These are phyloP conservation scores for Perca schrenkii DNA, from an alignment of 2,113 vertebrate species.

Conservation along the genomic window DNA sequence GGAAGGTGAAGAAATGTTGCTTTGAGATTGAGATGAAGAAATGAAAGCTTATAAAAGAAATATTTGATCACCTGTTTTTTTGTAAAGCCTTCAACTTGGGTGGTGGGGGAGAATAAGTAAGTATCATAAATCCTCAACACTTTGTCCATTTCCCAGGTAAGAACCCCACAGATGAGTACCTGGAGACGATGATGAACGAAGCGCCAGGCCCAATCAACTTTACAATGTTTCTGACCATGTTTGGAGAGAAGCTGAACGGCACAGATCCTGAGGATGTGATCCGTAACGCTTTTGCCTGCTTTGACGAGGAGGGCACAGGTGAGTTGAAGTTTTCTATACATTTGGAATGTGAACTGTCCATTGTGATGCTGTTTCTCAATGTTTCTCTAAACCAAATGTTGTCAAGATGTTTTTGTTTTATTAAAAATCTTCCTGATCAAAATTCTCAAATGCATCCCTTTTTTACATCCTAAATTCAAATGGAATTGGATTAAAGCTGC, in stretches of 20 bases:
- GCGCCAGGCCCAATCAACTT: slow-evolving; percentile 96
- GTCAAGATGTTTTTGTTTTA: neutral
- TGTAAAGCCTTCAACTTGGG: neutral
- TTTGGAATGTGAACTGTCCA: no score
- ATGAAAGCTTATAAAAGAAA: neutral
- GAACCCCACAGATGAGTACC: slow-evolving; percentile 93
- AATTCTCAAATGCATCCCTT: neutral
- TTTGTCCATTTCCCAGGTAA: slow-evolving; percentile 84
- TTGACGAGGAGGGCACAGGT: slow-evolving; percentile 95
- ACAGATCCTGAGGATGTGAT: slow-evolving; percentile 92
- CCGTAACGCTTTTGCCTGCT: slow-evolving; percentile 95
- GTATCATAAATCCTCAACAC: neutral
- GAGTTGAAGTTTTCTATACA: neutral
- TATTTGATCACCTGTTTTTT: neutral
- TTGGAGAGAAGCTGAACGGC: slow-evolving; percentile 92
- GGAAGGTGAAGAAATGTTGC: neutral
- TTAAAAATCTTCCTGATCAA: neutral
- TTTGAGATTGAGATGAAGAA: neutral
- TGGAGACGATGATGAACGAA: slow-evolving; percentile 96
- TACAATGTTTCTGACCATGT: slow-evolving; percentile 98
- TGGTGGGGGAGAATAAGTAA: neutral
- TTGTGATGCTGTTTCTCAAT: neutral
- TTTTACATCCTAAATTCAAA: neutral
- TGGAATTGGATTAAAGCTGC: neutral
- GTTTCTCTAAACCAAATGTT: neutral